Percentiles rank a stretch among this genome's conserved stretches.
phyloP scores from a whole-genome alignment of 2,113 vertebrate species.

The Psammodynastes pulverulentus region DNA sequence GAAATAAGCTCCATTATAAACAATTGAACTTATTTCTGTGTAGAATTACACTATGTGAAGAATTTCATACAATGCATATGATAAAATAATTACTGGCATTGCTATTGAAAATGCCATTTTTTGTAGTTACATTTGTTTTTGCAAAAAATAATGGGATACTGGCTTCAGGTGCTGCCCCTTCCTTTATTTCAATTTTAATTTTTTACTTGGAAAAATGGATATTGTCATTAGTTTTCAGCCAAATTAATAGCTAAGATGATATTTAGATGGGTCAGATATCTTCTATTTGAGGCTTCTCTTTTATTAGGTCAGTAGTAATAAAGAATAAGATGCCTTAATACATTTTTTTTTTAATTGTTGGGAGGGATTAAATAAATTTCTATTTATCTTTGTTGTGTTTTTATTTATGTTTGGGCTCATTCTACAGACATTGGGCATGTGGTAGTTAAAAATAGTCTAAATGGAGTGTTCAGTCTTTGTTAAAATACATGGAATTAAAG shows the following conservation, averaged over 20 bases:
- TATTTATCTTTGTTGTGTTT: slow-evolving; percentile 57
- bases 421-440: neutral
- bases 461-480: neutral
- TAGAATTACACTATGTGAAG: neutral
- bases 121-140: neutral
- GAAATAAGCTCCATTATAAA: neutral
- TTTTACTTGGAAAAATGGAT: slow-evolving; percentile 17
- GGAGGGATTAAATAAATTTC: slow-evolving; percentile 55
- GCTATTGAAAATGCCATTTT: neutral
- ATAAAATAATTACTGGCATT: neutral
- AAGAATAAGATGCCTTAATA: slow-evolving; percentile 71
- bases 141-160: neutral
- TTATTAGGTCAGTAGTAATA: slow-evolving; percentile 38
- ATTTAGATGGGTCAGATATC: slow-evolving; percentile 28
- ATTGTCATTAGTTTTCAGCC: slow-evolving; percentile 20
- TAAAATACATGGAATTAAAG: neutral
- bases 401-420: neutral
- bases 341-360: slow-evolving; percentile 59
- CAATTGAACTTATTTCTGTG: neutral
- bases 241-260: slow-evolving; percentile 1
- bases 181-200: slow-evolving; percentile 9
- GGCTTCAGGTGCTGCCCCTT: neutral
- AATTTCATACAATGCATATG: neutral
- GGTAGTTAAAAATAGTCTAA: neutral
- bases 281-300: slow-evolving; percentile 45